Percentiles rank a stretch among this genome's conserved stretches.
Evolutionary conservation across 2,888 invertebrate species (phyloP).

Genomic region (Rhagonycha lutea): DNA sequence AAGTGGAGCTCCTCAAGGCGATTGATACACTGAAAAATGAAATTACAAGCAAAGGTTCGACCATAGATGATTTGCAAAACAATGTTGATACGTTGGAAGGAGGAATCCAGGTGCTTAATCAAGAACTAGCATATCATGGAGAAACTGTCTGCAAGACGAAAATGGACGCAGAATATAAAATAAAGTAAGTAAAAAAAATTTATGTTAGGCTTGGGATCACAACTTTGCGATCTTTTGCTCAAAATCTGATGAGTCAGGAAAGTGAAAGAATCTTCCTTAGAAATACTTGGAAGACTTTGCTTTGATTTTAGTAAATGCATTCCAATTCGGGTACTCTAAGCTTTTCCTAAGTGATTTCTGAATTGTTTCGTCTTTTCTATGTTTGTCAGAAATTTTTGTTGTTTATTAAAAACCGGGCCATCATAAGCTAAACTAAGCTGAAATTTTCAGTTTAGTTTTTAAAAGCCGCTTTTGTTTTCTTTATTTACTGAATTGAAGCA

Average conservation of each 20-base stretch:
- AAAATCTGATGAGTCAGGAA: background rate
- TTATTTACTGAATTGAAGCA: background rate
- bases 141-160: slow-evolving; percentile 48
- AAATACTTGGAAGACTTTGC: background rate
- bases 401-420: too few relatives aligned
- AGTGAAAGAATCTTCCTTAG: background rate
- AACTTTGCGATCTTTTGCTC: background rate
- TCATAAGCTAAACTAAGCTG: too few relatives aligned
- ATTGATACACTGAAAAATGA: slow-evolving; percentile 53
- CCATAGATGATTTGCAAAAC: slow-evolving; percentile 53
- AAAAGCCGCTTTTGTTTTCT: background rate
- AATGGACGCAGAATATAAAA: slow-evolving; percentile 51
- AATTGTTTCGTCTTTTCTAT: too few relatives aligned
- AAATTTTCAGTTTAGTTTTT: background rate
- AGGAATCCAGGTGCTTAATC: slow-evolving; percentile 54
- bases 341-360: too few relatives aligned
- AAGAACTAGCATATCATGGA: slow-evolving; percentile 52
- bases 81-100: slow-evolving; percentile 55
- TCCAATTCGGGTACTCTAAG: too few relatives aligned
- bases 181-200: slow-evolving; percentile 55
- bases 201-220: background rate
- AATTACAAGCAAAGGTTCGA: slow-evolving; percentile 48
- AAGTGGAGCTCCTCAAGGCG: slow-evolving; percentile 52
- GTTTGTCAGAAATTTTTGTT: too few relatives aligned
- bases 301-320: background rate